phyloP scores from a whole-genome alignment of 2,113 vertebrate species.

The Leuciscus idus region DNA sequence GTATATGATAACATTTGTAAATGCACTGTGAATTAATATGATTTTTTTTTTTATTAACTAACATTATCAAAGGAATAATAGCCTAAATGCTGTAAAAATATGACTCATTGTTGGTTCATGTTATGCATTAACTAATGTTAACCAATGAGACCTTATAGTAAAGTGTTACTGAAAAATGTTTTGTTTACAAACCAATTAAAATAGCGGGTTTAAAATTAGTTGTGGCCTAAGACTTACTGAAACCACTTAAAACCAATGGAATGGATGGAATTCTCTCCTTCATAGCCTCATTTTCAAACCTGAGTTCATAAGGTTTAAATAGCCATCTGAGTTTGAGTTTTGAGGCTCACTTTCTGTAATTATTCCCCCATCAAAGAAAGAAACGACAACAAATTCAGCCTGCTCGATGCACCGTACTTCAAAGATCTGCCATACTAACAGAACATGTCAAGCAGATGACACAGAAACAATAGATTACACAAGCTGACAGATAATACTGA shows the following conservation, averaged over 20 bases:
- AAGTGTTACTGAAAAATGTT: too few relatives aligned
- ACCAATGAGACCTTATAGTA: too few relatives aligned
- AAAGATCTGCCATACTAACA: not conserved
- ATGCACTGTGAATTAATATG: too few relatives aligned
- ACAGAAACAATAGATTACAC: not conserved
- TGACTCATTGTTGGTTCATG: too few relatives aligned
- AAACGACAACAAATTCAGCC: not conserved
- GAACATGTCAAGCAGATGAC: not conserved
- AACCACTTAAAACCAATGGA: not conserved
- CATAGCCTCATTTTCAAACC: not conserved
- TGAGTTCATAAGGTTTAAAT: not conserved
- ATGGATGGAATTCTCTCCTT: not conserved
- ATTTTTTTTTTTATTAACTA: too few relatives aligned
- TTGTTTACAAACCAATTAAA: too few relatives aligned
- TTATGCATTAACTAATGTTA: too few relatives aligned
- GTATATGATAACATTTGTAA: too few relatives aligned
- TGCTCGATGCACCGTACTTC: not conserved
- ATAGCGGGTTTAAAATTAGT: not conserved
- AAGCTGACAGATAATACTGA: not conserved
- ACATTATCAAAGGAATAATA: too few relatives aligned
- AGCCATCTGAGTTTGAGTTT: not conserved
- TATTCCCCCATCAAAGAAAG: not conserved
- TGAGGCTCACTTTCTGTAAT: not conserved
- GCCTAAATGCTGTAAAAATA: too few relatives aligned
- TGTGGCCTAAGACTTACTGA: not conserved